Conservation (phyloP, 2,888 invertebrate genomes). For the Nudaria mundana region DNA sequence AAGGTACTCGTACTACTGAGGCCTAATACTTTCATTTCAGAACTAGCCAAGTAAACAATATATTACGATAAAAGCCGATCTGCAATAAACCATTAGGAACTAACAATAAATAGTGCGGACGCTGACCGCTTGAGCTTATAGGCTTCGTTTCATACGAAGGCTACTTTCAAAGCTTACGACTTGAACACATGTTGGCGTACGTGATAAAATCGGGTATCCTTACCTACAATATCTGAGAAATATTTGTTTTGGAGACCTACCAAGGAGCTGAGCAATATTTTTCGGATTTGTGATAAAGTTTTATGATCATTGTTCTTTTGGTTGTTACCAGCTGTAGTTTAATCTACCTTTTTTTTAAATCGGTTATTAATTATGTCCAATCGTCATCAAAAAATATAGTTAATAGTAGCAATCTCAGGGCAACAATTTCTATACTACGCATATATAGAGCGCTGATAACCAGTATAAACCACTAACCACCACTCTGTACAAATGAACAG, state of each 20-base stretch:
- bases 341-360: slow-evolving; percentile 1
- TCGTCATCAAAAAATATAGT: no score
- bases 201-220: slow-evolving; percentile 27
- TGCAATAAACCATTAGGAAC: slow-evolving; percentile 30
- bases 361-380: no score
- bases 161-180: slow-evolving; percentile 28
- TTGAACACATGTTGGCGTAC: slow-evolving; percentile 24
- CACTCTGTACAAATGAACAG: no score
- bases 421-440: no score
- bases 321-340: slow-evolving; percentile 4
- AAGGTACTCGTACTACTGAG: slow-evolving; percentile 9
- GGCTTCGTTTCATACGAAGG: slow-evolving; percentile 19
- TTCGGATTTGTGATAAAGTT: slow-evolving; percentile 18
- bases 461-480: no score
- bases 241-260: slow-evolving; percentile 20
- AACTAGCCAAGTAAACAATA: slow-evolving; percentile 27
- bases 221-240: slow-evolving; percentile 20
- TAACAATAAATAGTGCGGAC: slow-evolving; percentile 32
- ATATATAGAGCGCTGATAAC: no score
- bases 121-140: slow-evolving; percentile 31
- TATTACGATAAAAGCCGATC: slow-evolving; percentile 32
- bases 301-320: slow-evolving; percentile 21
- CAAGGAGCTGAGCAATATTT: slow-evolving; percentile 15
- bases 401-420: no score
- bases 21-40: slow-evolving; percentile 19